Percentiles rank a stretch among this genome's conserved stretches.
phyloP scores from a whole-genome alignment of 2,888 invertebrate genomes.

The Pachymerium ferrugineum region DNA sequence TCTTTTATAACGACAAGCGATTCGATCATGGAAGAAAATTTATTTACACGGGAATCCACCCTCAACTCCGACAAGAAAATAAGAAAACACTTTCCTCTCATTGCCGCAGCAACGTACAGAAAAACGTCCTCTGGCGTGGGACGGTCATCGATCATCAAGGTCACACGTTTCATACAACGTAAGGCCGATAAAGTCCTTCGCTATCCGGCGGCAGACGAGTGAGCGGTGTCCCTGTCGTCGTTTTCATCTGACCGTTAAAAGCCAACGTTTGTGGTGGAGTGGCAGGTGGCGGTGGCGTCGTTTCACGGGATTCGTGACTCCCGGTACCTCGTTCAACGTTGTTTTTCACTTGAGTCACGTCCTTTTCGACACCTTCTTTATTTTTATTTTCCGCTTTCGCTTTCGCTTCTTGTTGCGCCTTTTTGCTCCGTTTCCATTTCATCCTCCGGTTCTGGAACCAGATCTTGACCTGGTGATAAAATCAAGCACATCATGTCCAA shows the following conservation, averaged over 20 bases:
- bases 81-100: neutral
- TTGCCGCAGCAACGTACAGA: neutral
- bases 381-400: conserved; percentile 50
- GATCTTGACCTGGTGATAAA: conserved; percentile 74
- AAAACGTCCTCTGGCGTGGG: conserved; percentile 1
- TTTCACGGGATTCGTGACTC: neutral
- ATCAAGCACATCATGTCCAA: conserved; percentile 40
- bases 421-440: conserved; percentile 98
- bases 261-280: neutral
- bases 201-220: conserved; percentile 31
- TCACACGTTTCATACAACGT: conserved; percentile 48
- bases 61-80: conserved; percentile 27
- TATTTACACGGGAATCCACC: conserved; percentile 20
- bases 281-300: conserved; percentile 1
- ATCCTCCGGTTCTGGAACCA: conserved; percentile 98
- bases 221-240: neutral
- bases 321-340: neutral
- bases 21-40: conserved; percentile 17
- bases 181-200: conserved; percentile 52
- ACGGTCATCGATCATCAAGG: conserved; percentile 10
- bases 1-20: neutral
- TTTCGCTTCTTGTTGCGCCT: conserved; percentile 72
- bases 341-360: conserved; percentile 6
- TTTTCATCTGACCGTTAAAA: conserved; percentile 35
- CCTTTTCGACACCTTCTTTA: conserved; percentile 35